phyloP scores from a whole-genome alignment of 2,113 vertebrate species.

The Merops nubicus region DNA sequence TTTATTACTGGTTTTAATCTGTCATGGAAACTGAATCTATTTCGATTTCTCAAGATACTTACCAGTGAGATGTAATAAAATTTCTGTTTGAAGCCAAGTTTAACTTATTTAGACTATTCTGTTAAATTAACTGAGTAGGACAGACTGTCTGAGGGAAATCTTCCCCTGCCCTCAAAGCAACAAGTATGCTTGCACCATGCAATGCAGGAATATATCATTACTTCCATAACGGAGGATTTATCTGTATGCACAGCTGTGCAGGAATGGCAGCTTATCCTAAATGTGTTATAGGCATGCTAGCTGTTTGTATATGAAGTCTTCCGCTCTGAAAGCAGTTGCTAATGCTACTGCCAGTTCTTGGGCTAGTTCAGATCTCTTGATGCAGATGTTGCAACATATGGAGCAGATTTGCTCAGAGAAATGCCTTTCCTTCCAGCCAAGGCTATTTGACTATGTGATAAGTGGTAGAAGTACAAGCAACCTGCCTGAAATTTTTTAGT shows the following conservation, averaged over 20 bases:
- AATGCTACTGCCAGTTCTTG: neutral
- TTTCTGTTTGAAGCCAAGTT: neutral
- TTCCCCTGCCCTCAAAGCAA: neutral
- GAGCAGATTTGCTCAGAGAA: neutral
- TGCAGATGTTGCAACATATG: neutral
- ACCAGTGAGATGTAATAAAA: neutral
- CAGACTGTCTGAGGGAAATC: neutral
- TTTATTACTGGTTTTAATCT: neutral
- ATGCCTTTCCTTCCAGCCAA: neutral
- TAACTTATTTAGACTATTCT: neutral
- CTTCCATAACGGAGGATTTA: neutral
- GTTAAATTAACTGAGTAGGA: neutral
- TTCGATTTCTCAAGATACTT: neutral
- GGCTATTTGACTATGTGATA: neutral
- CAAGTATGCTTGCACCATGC: neutral
- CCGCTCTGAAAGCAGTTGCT: neutral
- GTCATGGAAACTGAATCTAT: neutral
- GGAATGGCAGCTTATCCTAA: neutral
- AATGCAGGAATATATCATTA: accelerated
- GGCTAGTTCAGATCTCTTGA: neutral
- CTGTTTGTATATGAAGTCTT: neutral
- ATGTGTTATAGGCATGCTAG: accelerated
- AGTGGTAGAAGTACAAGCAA: accelerated
- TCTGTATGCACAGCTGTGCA: accelerated
- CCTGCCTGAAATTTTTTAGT: neutral